Base-by-base conservation (phyloP, 2,888 invertebrate genomes). In the Myopa tessellatipennis region DNA sequence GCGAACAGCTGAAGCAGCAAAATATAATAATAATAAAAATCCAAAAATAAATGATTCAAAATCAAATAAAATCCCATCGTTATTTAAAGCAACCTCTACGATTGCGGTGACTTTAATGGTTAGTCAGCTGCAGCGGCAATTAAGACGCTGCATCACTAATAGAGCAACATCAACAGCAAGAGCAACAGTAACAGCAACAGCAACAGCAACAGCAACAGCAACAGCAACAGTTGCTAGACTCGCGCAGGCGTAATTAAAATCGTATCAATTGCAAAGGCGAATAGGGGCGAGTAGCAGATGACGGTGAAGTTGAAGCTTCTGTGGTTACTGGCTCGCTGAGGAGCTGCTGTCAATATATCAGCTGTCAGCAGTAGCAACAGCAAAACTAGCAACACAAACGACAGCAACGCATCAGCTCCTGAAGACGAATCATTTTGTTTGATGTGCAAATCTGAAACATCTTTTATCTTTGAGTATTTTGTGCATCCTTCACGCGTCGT, bases 371-470 rank as follows among this genome's bases (percentile, higher is more conserved):
- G 70, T 34, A 55, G 14, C 55, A 69, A 52, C 52, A 69, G 45
- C 68, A 52, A 50, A 12, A 61, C n/a, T n/a, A 68, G 50, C 76
- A 18, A 50, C 58, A 70, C 58, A 73, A 68, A 26, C 36, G 8
- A 38, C 16, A 10, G 18, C 45, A 34, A 63, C 10, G 52, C 77
- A 73, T 52, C 38, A 72, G 38, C 40, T 12, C 16, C 61, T n/a
- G 36, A 26, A 68, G 14, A 8, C 18, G 16, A 67, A 67, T 67
- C 26, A 67, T 70, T 50, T 52, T 6, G 14, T 72, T 50, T 65
- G 50, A 65, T 74, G 45, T 50, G 67, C 52, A 74, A 52, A 52
- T 67, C 36, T 78, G 70, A 75, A 70, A 61, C 70, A 78, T 78
- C 71, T 50, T 55, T 14, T 74, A 60, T 60, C 74, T 58, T 10